Evolutionary conservation across 2,797 vertebrate genomes (phyloP), one percentile per base, ranked within the genome.

Genomic region (Uromys caudimaculatus): DNA sequence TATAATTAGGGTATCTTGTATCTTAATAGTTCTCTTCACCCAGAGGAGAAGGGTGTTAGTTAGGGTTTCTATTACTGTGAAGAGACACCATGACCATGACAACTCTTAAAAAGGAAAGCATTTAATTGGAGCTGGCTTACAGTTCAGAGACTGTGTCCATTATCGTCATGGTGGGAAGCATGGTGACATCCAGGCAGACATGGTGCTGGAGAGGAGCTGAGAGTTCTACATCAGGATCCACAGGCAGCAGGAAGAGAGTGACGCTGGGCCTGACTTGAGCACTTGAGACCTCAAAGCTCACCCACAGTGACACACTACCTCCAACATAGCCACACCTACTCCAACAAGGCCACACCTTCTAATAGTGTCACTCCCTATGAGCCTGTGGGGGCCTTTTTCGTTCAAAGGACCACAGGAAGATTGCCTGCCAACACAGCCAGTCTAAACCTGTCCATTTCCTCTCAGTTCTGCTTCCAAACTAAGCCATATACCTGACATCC

Each of bases 391-490:
- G 24, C 24, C 41, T 3, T 76, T 47, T 76, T 76, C 24, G 4
- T 47, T 76, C 73, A 29, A 47, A 76, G 24, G 41, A 76, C 24
- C 27, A 29, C 4, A 0, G 27, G 41, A 60, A 47, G 16, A 41
- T 64, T 89, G 27, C 56, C 71, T 95, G 83, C 75, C 35, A 50
- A 3, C 17, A 58, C 23, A 82, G 56, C 35, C 95, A n/a, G 9
- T 58, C 64, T 69, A 82, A 41, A 9, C 6, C 69, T 75, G 6
- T 67, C 78, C 58, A 21, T 73, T 73, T 91, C 73, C 41, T 95
- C 94, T 77, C 78, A 75, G 69, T 71, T 85, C 38, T 76, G 35
- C 62, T 79, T 62, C 3, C 27, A 96, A 83, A 86, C 56, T 77
- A 52, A 73, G 64, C 27, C 23, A 69, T 24, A 84, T 2, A 29